These are phyloP conservation scores for Tachyglossus aculeatus DNA, from an alignment of 2,797 vertebrate genomes.

Conservation along the genomic window DNA sequence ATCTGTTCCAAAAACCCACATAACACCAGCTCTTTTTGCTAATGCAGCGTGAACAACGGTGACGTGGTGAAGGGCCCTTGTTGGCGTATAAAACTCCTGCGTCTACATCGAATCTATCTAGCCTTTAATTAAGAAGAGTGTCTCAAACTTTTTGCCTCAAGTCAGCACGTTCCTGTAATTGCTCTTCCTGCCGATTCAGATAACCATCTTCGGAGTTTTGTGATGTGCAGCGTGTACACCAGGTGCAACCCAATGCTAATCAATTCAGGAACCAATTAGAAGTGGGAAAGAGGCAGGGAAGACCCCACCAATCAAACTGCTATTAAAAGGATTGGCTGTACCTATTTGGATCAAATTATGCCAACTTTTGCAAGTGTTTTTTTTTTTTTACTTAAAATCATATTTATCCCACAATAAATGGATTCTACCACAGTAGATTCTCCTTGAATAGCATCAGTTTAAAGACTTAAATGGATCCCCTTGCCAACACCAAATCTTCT, in stretches of 20 bases:
- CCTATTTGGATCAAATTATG: too few relatives aligned
- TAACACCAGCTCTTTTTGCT: conserved; percentile 23
- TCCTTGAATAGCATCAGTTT: too few relatives aligned
- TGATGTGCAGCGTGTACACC: conserved; percentile 23
- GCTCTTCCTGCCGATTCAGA: conserved; percentile 27
- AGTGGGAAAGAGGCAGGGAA: neutral
- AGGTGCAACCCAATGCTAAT: conserved; percentile 19
- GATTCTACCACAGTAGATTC: too few relatives aligned
- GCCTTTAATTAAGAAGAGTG: conserved; percentile 9
- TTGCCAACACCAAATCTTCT: too few relatives aligned
- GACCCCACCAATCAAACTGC: neutral
- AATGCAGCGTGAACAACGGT: neutral
- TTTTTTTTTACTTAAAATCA: too few relatives aligned
- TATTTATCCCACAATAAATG: too few relatives aligned
- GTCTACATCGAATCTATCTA: neutral
- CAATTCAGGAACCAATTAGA: neutral
- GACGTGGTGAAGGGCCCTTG: neutral
- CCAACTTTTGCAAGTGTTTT: too few relatives aligned
- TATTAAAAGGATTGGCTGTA: neutral
- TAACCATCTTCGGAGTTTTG: conserved; percentile 19
- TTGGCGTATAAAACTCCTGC: neutral
- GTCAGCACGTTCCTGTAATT: conserved; percentile 33
- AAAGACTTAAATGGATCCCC: too few relatives aligned
- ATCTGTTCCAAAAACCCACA: conserved; percentile 7
- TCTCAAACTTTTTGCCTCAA: too few relatives aligned